Evolutionary conservation across 2,797 vertebrate species (phyloP).

Genomic region (Synanceia verrucosa): DNA sequence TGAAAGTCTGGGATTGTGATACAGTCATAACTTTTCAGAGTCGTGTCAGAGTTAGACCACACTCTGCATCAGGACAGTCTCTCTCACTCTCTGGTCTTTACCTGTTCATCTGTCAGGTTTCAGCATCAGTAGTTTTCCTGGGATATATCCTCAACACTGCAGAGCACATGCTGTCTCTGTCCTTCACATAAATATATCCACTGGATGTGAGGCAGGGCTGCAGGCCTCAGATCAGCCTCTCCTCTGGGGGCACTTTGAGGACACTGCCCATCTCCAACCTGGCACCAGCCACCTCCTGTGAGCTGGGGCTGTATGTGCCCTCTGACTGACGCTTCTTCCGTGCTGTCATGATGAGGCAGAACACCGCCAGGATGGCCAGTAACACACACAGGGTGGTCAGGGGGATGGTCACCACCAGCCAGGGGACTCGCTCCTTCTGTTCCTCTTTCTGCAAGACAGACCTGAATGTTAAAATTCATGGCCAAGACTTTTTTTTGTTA

Average conservation of each 20-base stretch:
- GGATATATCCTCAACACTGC: constrained; percentile 12
- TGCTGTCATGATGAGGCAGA: constrained; percentile 91
- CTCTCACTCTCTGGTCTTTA: constrained; percentile 21
- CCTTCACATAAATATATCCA: constrained; percentile 30
- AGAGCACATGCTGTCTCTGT: constrained; percentile 3
- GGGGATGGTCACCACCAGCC: constrained; percentile 91
- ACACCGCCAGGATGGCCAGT: constrained; percentile 87
- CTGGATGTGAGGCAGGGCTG: constrained; percentile 10
- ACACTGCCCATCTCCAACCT: constrained; percentile 98
- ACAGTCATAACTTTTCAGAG: neutral
- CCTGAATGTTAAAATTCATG: neutral
- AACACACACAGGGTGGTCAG: constrained; percentile 89
- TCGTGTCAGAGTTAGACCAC: neutral
- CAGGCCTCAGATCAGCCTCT: constrained; percentile 90
- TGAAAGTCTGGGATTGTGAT: constrained; percentile 3
- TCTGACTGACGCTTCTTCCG: constrained; percentile 96
- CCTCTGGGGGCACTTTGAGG: constrained; percentile 96
- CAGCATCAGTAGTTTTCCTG: constrained; percentile 41
- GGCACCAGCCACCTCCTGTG: constrained; percentile 95
- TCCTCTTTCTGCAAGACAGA: constrained; percentile 85
- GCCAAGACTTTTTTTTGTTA: neutral
- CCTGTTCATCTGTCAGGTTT: constrained; percentile 19
- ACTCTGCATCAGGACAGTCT: neutral
- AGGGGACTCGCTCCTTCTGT: constrained; percentile 83
- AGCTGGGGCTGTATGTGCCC: constrained; percentile 98